Base-by-base conservation (phyloP, 1,140 invertebrate genomes). In the Ceratina japonica region DNA sequence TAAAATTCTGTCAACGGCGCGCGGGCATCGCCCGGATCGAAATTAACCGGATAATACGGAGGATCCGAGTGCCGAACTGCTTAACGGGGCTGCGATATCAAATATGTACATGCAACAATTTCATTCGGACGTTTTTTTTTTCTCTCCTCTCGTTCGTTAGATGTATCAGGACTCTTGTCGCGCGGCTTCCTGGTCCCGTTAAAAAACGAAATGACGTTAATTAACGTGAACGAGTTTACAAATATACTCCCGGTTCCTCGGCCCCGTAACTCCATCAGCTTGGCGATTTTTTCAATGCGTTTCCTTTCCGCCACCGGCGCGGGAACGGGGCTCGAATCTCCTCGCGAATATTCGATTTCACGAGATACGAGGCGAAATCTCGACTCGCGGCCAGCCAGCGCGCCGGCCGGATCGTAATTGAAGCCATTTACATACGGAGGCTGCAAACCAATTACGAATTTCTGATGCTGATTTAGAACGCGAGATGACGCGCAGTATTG, bases 171-270 rank as follows among this genome's bases (percentile, higher is more conserved):
- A 62, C 49, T 52, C 59, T 51, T 61, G 49, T 62, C 49, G 44
- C 24, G 31, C 18, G 44, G 44, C 10, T 52, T 31, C 31, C 44
- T 3, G 15, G 44, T 18, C 10, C 58, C 49, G 71, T 71, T 77
- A 72, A 77, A 44, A 77, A 77, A 59, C 49, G 54, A 62, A 77
- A 77, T 61, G 75, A 71, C 56, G 58, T 69, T 77, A 77, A 71
- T 72, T 72, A 77, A 71, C 61, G 44, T 69, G 24, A 72, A 77
- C 68, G 75, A 72, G 65, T n/a, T 76, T 61, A 52, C 22, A 59
- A 76, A 70, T 76, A 61, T 22, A 22, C 56, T 16, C 13, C 37
- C 8, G 24, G 37, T 44, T 10, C 37, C 37, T 3, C 5, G 37
- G 10, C 13, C 54, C 15, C 51, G 51, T n/a, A 51, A 44, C 22